These are phyloP conservation scores for Polypterus senegalus DNA, from an alignment of 2,113 vertebrate species.

Conservation along the genomic window DNA sequence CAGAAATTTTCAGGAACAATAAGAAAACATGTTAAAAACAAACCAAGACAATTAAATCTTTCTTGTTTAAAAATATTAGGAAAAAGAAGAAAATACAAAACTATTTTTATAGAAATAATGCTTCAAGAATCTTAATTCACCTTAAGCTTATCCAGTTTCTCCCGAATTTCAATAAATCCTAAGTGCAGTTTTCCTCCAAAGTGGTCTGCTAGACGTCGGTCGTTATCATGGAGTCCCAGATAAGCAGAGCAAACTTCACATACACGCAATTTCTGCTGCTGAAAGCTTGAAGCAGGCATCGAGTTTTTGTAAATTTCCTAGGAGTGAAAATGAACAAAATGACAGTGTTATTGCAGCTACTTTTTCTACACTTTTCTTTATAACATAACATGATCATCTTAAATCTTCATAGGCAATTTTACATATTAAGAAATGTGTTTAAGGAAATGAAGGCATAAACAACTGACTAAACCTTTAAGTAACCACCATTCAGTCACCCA, in stretches of 20 bases:
- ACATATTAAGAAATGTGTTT: background rate
- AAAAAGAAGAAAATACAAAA: too few relatives aligned
- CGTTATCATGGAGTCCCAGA: constrained; percentile 93
- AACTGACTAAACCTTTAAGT: too few relatives aligned
- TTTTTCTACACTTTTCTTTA: background rate
- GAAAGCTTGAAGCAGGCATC: constrained; percentile 97
- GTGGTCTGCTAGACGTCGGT: constrained; percentile 89
- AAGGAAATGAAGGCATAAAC: too few relatives aligned
- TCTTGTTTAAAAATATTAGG: background rate
- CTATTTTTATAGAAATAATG: background rate
- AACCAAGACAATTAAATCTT: too few relatives aligned
- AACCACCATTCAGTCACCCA: too few relatives aligned
- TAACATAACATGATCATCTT: background rate
- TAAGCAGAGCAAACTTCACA: constrained; percentile 97
- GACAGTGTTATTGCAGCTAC: background rate
- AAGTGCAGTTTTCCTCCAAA: constrained; percentile 95
- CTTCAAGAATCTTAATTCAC: constrained; percentile 35
- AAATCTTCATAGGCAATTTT: background rate
- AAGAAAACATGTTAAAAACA: too few relatives aligned
- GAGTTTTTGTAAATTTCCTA: constrained; percentile 96
- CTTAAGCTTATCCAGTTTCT: constrained; percentile 91
- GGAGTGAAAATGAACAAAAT: constrained; percentile 10
- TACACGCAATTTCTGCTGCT: constrained; percentile 92
- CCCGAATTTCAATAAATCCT: constrained; percentile 96
- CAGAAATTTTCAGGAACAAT: too few relatives aligned